phyloP scores from a whole-genome alignment of 2,797 vertebrate species.

The Pterois miles region DNA sequence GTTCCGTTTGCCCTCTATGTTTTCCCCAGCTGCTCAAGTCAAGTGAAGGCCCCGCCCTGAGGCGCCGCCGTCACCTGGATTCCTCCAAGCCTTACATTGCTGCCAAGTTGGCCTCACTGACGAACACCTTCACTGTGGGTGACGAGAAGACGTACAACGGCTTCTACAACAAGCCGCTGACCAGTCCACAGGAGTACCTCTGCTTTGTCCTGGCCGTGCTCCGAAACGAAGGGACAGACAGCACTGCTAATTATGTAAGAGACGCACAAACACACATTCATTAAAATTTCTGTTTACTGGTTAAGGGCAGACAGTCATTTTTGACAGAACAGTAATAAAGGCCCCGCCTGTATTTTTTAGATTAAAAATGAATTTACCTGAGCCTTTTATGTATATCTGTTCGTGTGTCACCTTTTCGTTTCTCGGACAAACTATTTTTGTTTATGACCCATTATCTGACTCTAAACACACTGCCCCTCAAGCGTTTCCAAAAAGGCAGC shows the following conservation, averaged over 20 bases:
- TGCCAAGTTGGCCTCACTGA: slow-evolving; percentile 90
- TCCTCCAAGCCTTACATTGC: slow-evolving; percentile 91
- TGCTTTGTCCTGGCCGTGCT: slow-evolving; percentile 94
- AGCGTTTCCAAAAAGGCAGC: slow-evolving; percentile 51
- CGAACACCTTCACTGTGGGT: slow-evolving; percentile 90
- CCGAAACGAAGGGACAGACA: slow-evolving; percentile 80
- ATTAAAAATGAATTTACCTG: slow-evolving; percentile 10
- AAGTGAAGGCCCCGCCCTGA: slow-evolving; percentile 82
- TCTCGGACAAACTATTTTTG: slow-evolving; percentile 17
- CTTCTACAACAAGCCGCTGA: slow-evolving; percentile 94
- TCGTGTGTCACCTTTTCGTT: slow-evolving; percentile 2
- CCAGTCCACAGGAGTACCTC: slow-evolving; percentile 88
- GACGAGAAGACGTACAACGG: slow-evolving; percentile 93
- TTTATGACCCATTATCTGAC: slow-evolving; percentile 45
- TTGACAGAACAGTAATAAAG: neutral
- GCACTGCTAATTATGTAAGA: slow-evolving; percentile 76
- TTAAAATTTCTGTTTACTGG: neutral
- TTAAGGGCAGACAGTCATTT: neutral
- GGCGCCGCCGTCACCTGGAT: slow-evolving; percentile 88
- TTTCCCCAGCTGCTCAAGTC: slow-evolving; percentile 89
- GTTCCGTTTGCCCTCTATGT: neutral
- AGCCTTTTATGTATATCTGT: slow-evolving; percentile 10
- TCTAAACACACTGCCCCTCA: slow-evolving; percentile 17
- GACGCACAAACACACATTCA: neutral
- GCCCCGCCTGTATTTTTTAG: neutral